These are phyloP conservation scores for Beroe forskalii DNA, from an alignment of 37 sponge, comb jelly and placozoan genomes.

Conservation along the genomic window DNA sequence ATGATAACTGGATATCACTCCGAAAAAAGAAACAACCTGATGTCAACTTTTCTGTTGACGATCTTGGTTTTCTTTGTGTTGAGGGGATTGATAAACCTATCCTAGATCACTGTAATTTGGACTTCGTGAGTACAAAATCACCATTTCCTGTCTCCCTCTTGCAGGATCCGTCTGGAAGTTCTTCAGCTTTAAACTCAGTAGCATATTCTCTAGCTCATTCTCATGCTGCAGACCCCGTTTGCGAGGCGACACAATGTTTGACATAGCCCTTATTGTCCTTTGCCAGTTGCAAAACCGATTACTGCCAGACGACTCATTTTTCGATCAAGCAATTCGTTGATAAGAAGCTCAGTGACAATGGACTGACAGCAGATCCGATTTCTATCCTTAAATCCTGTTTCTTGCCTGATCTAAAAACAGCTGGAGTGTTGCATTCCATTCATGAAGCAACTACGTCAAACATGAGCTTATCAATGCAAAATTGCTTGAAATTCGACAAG, in stretches of 20 bases:
- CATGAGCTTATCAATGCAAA: not conserved
- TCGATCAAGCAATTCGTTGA: not conserved
- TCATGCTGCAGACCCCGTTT: not conserved
- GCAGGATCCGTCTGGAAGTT: not conserved
- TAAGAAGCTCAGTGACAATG: not conserved
- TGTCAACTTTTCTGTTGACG: too few relatives aligned
- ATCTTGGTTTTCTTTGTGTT: too few relatives aligned
- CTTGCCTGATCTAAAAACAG: not conserved
- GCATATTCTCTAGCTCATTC: not conserved
- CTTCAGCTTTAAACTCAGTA: constrained; percentile 2
- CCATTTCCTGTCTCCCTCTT: not conserved
- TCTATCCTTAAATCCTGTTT: not conserved
- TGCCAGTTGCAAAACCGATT: not conserved
- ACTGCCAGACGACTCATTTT: too few relatives aligned
- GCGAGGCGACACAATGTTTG: not conserved
- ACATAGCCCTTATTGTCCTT: not conserved
- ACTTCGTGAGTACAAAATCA: too few relatives aligned
- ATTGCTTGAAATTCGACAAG: not conserved
- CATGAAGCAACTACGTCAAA: not conserved
- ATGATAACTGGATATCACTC: not conserved
- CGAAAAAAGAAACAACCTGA: too few relatives aligned
- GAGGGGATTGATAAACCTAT: too few relatives aligned
- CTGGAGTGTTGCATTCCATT: not conserved
- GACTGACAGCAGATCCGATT: not conserved
- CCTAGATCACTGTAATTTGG: too few relatives aligned